Evolutionary conservation across 2,888 invertebrate species (phyloP).

Genomic region (Cantharis nigra): DNA sequence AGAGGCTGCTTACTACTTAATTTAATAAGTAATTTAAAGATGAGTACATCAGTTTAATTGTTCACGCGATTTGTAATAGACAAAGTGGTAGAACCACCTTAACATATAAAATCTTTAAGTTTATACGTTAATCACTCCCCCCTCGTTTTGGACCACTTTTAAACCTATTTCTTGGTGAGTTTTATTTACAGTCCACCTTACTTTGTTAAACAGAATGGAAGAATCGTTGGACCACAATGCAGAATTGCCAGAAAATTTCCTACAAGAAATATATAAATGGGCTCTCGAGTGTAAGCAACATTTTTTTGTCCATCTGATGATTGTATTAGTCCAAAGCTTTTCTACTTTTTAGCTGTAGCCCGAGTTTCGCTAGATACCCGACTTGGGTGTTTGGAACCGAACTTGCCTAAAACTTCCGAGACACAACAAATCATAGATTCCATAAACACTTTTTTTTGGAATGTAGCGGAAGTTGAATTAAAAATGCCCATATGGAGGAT

Average conservation of each 20-base stretch:
- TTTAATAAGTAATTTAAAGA: neutral
- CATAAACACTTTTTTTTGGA: conserved; percentile 78
- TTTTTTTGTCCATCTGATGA: no score
- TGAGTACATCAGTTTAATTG: no score
- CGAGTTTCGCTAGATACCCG: conserved; percentile 81
- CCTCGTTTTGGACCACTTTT: no score
- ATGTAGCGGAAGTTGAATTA: conserved; percentile 74
- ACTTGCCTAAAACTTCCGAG: conserved; percentile 59
- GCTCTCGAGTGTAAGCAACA: conserved; percentile 72
- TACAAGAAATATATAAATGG: conserved; percentile 78
- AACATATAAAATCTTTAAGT: no score
- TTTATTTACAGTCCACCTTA: neutral
- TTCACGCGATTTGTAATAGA: no score
- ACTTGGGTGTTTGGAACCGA: conserved; percentile 71
- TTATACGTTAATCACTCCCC: no score
- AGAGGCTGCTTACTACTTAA: neutral
- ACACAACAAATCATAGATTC: conserved; percentile 77
- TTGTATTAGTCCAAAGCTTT: conserved; percentile 45
- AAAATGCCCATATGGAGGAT: conserved; percentile 76
- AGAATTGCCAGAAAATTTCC: conserved; percentile 70
- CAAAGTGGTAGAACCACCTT: no score
- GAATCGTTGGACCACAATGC: conserved; percentile 61
- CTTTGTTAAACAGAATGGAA: conserved; percentile 63
- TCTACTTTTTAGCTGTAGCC: conserved; percentile 69
- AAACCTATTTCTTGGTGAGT: no score